phyloP scores from a whole-genome alignment of 2,797 vertebrate genomes.

The Aphelocoma californica region DNA sequence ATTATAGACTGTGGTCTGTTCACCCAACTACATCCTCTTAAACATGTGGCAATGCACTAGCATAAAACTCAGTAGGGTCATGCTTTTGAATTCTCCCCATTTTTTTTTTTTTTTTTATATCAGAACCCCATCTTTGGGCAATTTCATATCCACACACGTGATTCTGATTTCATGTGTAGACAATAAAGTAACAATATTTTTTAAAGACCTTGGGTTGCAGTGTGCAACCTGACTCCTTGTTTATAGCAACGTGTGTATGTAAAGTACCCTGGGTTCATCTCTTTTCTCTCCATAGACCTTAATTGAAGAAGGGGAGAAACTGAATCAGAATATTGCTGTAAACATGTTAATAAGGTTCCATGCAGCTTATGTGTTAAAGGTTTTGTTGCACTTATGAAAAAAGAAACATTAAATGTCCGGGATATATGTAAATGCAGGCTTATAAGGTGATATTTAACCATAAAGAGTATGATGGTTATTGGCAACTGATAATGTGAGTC shows the following conservation, averaged over 20 bases:
- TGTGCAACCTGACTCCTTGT: background rate
- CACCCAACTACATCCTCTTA: background rate
- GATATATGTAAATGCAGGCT: slow-evolving; percentile 3
- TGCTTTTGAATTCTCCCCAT: background rate
- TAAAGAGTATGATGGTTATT: slow-evolving; percentile 18
- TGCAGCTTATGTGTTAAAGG: background rate
- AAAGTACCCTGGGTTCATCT: background rate
- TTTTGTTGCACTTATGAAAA: slow-evolving; percentile 46
- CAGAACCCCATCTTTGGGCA: background rate
- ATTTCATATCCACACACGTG: background rate
- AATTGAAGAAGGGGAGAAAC: background rate
- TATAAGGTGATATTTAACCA: slow-evolving; percentile 35
- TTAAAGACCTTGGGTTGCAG: background rate
- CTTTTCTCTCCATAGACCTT: background rate
- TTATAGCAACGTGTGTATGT: background rate
- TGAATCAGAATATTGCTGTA: background rate
- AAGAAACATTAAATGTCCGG: slow-evolving; percentile 27
- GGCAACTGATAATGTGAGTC: slow-evolving; percentile 4
- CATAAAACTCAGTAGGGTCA: background rate
- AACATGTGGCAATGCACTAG: background rate
- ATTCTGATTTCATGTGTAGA: background rate
- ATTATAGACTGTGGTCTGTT: background rate
- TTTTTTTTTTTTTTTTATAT: background rate
- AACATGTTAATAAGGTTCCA: background rate
- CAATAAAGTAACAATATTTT: background rate